Conservation (phyloP, 2,797 vertebrate genomes). For the Poecile montanus region DNA sequence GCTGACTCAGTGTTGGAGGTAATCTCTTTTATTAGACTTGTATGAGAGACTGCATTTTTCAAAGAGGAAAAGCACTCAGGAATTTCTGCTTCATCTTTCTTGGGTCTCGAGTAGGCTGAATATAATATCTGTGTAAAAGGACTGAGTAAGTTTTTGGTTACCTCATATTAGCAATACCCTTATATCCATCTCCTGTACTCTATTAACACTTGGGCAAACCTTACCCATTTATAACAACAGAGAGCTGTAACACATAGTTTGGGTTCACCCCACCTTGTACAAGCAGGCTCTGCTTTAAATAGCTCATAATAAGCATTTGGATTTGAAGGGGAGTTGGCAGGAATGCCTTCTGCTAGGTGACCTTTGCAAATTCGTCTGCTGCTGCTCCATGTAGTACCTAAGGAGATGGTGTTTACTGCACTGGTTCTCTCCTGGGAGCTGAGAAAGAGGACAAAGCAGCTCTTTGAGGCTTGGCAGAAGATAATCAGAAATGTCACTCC, state of each 20-base stretch:
- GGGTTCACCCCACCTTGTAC: not conserved
- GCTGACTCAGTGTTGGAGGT: not conserved
- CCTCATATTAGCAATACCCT: not conserved
- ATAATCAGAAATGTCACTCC: slow-evolving; percentile 57
- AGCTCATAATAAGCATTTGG: not conserved
- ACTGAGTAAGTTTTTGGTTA: not conserved
- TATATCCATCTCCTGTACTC: not conserved
- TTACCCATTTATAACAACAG: not conserved
- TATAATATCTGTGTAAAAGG: not conserved
- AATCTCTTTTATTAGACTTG: slow-evolving; percentile 18
- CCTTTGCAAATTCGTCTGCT: slow-evolving; percentile 31
- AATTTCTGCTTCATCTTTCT: not conserved
- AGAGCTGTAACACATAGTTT: not conserved
- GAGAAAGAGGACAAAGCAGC: slow-evolving; percentile 31
- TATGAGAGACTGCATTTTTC: not conserved
- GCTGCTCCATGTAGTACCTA: slow-evolving; percentile 32
- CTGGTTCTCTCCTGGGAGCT: slow-evolving; percentile 39
- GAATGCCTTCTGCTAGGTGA: slow-evolving; percentile 37
- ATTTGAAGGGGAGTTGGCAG: slow-evolving; percentile 34
- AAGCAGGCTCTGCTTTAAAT: not conserved
- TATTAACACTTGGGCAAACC: not conserved
- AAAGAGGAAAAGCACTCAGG: not conserved
- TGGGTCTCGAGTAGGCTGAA: not conserved
- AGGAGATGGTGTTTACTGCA: slow-evolving; percentile 44
- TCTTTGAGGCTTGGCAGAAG: slow-evolving; percentile 52